A percentile compares a stretch with the other conserved stretches of the same genome.
phyloP scores from a whole-genome alignment of 2,113 vertebrate species.

The Leptosomus discolor region DNA sequence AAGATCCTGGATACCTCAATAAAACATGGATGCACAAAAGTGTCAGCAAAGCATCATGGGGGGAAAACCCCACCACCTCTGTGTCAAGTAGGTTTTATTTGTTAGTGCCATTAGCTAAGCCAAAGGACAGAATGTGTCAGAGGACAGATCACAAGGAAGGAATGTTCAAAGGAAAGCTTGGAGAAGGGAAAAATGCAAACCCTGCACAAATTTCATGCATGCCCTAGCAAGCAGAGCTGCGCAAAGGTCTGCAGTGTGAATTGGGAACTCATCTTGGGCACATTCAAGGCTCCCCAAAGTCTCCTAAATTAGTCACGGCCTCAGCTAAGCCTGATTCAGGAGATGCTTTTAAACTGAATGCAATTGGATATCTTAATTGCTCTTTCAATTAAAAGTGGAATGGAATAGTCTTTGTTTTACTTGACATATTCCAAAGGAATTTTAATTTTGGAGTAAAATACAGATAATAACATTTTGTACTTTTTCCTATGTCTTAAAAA shows the following conservation, averaged over 20 bases:
- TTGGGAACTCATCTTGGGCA: background rate
- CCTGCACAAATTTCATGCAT: background rate
- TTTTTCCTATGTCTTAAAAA: background rate
- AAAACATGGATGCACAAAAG: background rate
- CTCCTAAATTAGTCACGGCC: background rate
- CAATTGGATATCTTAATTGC: background rate
- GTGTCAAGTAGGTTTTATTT: background rate
- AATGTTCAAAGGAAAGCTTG: background rate
- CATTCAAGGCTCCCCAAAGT: background rate
- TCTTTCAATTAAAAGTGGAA: background rate
- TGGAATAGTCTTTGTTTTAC: background rate
- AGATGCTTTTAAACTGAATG: background rate
- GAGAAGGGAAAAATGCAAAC: constrained; percentile 49
- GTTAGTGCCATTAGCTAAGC: constrained; percentile 19
- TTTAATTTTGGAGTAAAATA: background rate
- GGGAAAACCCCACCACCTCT: background rate
- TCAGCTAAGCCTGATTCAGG: background rate
- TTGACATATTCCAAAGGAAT: background rate
- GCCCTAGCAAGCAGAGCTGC: constrained; percentile 1
- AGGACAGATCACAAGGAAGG: background rate
- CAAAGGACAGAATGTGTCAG: constrained; percentile 25
- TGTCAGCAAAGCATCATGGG: background rate
- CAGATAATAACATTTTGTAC: background rate
- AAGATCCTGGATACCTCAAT: background rate
- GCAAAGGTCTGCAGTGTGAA: background rate